These are phyloP conservation scores for Pristionchus fissidentatus DNA, from an alignment of 2,888 invertebrate genomes.

Conservation along the genomic window DNA sequence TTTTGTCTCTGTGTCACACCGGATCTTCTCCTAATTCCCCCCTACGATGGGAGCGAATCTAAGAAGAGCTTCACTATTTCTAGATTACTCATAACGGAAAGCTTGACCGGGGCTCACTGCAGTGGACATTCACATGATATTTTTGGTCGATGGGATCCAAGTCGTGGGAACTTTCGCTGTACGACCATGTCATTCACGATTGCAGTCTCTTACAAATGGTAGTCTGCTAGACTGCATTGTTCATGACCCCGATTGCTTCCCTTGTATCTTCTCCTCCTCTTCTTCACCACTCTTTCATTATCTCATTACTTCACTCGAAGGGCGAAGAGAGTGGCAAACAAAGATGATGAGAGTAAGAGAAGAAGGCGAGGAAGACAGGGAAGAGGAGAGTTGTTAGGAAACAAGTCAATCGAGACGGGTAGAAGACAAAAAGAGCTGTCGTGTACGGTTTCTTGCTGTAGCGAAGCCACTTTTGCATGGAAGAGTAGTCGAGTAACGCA, in stretches of 20 bases:
- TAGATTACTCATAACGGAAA: too few species aligned
- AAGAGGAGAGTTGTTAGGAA: constrained; percentile 19
- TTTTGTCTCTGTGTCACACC: constrained; percentile 2
- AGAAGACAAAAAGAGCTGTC: too few species aligned
- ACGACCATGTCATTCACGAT: too few species aligned
- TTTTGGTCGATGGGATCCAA: neutral
- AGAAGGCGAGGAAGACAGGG: too few species aligned
- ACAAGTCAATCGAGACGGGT: neutral
- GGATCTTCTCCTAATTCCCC: neutral
- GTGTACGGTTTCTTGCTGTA: too few species aligned
- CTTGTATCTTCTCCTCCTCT: neutral
- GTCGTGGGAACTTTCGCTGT: too few species aligned
- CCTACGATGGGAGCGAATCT: neutral
- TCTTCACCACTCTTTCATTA: neutral
- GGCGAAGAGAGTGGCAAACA: constrained; percentile 23
- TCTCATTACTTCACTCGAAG: constrained; percentile 21
- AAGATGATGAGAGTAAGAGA: constrained; percentile 26
- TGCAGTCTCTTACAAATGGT: too few species aligned
- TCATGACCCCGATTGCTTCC: neutral
- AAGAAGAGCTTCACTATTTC: too few species aligned
- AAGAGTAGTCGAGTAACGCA: too few species aligned
- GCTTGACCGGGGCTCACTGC: neutral
- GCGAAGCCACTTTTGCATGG: too few species aligned
- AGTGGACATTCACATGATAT: neutral
- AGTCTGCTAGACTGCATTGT: too few species aligned